A percentile compares a stretch with the other conserved stretches of the same genome.
These are phyloP conservation scores for Neodiprion pinetum DNA, from an alignment of 1,140 invertebrate genomes.

Conservation along the genomic window DNA sequence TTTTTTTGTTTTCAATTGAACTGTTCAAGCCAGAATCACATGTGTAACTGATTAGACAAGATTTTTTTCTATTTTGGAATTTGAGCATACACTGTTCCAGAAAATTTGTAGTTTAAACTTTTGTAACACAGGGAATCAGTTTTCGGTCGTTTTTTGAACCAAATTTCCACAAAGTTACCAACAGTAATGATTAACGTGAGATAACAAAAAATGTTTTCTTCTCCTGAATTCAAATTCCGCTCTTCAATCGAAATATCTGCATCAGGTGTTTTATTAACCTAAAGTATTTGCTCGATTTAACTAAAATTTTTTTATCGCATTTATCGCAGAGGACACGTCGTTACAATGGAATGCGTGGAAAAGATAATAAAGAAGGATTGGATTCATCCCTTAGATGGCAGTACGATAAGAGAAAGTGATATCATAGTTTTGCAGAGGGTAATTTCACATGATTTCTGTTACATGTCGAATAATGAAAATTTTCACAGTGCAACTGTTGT, in stretches of 20 bases:
- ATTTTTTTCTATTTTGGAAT: too few species aligned
- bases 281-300: conserved; percentile 20
- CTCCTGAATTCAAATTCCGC: too few species aligned
- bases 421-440: conserved; percentile 92
- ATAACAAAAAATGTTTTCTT: too few species aligned
- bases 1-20: background rate
- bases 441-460: conserved; percentile 41
- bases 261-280: background rate
- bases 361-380: conserved; percentile 97
- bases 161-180: too few species aligned
- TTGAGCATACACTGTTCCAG: too few species aligned
- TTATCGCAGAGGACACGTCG: conserved; percentile 83
- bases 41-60: too few species aligned
- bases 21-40: too few species aligned
- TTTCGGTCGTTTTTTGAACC: too few species aligned
- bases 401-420: conserved; percentile 90
- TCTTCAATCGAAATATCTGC: too few species aligned
- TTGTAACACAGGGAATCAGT: too few species aligned
- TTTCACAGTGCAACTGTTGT: conserved; percentile 26
- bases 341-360: conserved; percentile 96
- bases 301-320: conserved; percentile 55
- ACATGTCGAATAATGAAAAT: conserved; percentile 25
- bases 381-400: conserved; percentile 92
- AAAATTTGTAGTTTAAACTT: too few species aligned
- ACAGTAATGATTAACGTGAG: too few species aligned